Evolutionary conservation across 2,888 invertebrate species (phyloP), one percentile per base, ranked within the genome.

Genomic region (Protodeltote pygarga): DNA sequence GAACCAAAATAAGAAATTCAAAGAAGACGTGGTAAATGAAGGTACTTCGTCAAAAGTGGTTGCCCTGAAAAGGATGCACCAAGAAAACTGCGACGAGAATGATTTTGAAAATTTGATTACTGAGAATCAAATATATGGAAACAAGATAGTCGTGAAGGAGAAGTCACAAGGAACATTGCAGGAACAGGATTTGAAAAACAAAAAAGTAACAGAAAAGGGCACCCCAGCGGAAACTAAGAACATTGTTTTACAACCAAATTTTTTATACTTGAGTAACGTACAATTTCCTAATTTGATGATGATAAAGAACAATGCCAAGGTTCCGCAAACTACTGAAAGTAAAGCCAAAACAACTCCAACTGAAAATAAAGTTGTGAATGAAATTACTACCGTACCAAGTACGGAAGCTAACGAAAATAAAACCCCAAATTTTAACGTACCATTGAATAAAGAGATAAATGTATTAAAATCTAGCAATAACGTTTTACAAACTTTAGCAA

Each of bases 101-200:
- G 93, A 93, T 72, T 93, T 93, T 69, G 93, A 93, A 67, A 93
- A 93, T 76, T 81, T 93, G 63, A 93, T 93, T 28, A 92, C 92
- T 15, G 92, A 92, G 74, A 93, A 93, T 77, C 92, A 93, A 81
- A 93, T 93, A 52, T 92, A 92, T 69, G 92, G 92, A 60, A 92
- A 92, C 63, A 92, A 92, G 80, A 92, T 92, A 81, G 92, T 92
- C 81, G 91, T 93, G 81, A 93, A 92, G 87, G 92, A 92, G 85
- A 92, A 92, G 68, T 84, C 85, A 41, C 89, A 88, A 73, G 83
- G 85, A 16, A 87, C 81, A 6, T 75, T 73, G 40, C 89, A 90
- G 68, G 89, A 91, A 52, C 86, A 88, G 71, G 86, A 89, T 42
- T 65, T 87, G 27, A 87, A 85, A 57, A 78, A 75, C 27, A 86